These are phyloP conservation scores for Corvus cornix DNA, from an alignment of 2,113 vertebrate species.

Conservation along the genomic window DNA sequence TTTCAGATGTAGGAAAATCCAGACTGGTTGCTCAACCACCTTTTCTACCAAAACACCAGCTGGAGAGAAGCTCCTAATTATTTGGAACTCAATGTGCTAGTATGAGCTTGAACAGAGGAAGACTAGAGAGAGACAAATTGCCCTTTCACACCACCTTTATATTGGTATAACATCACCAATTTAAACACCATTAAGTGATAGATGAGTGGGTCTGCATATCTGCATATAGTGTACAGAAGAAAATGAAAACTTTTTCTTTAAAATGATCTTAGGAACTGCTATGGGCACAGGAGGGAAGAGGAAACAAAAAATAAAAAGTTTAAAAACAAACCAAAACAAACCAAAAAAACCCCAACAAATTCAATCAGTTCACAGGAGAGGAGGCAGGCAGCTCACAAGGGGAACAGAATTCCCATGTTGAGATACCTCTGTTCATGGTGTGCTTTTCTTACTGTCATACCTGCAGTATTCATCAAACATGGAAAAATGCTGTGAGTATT, in stretches of 20 bases:
- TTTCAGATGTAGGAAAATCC: slow-evolving; percentile 60
- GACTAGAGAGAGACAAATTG: slow-evolving; percentile 19
- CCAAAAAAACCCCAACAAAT: neutral
- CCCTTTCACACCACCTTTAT: slow-evolving; percentile 58
- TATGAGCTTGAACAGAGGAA: slow-evolving; percentile 61
- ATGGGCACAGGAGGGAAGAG: neutral
- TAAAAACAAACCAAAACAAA: neutral
- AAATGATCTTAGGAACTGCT: neutral
- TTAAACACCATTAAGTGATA: neutral
- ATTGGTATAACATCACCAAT: neutral
- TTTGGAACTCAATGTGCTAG: slow-evolving; percentile 58
- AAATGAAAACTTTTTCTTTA: neutral
- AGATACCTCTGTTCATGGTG: neutral
- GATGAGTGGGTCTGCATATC: neutral
- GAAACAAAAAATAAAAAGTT: neutral
- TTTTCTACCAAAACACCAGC: slow-evolving; percentile 69
- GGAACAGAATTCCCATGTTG: neutral
- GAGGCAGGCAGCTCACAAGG: fast-evolving
- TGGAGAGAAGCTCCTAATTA: slow-evolving; percentile 57
- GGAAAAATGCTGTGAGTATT: neutral
- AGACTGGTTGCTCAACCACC: slow-evolving; percentile 67
- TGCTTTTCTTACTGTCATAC: neutral
- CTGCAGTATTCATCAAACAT: neutral
- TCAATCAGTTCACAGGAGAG: neutral
- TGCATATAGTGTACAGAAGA: neutral